These are phyloP conservation scores for Pharmacophagus antenor DNA, from an alignment of 2,888 invertebrate genomes.

Conservation along the genomic window DNA sequence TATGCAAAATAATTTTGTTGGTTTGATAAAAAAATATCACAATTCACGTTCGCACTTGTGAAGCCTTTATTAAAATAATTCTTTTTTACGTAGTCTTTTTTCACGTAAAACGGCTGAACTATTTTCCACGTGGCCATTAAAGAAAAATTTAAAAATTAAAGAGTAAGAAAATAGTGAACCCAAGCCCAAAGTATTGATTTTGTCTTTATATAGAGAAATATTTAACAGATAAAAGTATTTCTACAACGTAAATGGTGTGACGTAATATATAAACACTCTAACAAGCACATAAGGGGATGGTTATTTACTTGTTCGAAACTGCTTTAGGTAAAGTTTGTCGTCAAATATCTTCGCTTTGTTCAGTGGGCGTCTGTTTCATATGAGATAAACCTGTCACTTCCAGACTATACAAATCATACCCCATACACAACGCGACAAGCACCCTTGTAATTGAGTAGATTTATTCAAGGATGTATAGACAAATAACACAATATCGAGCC, in stretches of 20 bases:
- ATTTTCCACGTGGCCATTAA: too few species aligned
- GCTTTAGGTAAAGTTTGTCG: not conserved
- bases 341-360: conserved; percentile 10
- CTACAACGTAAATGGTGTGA: not conserved
- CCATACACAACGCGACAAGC: not conserved
- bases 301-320: not conserved
- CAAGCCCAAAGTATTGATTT: too few species aligned
- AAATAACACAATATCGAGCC: not conserved
- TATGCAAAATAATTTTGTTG: too few species aligned
- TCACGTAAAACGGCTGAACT: too few species aligned
- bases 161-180: too few species aligned
- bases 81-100: too few species aligned
- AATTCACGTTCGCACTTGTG: too few species aligned
- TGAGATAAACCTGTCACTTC: conserved; percentile 16
- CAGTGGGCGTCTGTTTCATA: not conserved
- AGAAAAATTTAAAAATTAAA: too few species aligned
- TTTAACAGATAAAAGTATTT: not conserved
- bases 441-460: not conserved
- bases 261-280: not conserved
- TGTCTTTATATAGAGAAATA: too few species aligned
- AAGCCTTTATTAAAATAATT: too few species aligned
- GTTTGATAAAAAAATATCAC: too few species aligned
- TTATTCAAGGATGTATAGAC: not conserved
- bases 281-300: not conserved
- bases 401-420: conserved; percentile 10